Percentiles rank a stretch among this genome's conserved stretches.
Evolutionary conservation across 2,113 vertebrate genomes (phyloP).

Genomic region (Lepidothrix coronata): DNA sequence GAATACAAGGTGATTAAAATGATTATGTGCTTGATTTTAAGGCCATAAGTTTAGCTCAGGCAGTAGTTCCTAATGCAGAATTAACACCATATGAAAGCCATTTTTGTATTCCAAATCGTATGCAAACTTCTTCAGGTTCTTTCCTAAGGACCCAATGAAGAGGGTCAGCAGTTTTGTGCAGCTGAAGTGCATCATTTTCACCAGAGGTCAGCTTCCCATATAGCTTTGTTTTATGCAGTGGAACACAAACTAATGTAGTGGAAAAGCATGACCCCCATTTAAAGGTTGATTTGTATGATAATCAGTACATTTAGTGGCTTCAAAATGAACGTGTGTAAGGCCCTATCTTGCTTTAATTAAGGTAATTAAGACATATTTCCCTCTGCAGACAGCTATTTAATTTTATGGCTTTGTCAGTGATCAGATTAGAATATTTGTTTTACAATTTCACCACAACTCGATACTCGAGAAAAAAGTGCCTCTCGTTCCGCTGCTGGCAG

Average conservation of each 20-base stretch:
- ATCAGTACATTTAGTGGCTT: slow-evolving; percentile 45
- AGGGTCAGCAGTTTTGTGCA: neutral
- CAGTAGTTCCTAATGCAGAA: neutral
- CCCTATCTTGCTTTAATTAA: slow-evolving; percentile 67
- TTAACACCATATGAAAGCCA: neutral
- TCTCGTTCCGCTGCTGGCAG: neutral
- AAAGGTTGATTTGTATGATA: slow-evolving; percentile 65
- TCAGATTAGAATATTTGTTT: slow-evolving; percentile 60
- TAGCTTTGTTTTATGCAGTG: slow-evolving; percentile 30
- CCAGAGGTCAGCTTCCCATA: slow-evolving; percentile 32
- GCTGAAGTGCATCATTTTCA: slow-evolving; percentile 1
- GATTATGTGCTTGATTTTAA: neutral
- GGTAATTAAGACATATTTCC: slow-evolving; percentile 69
- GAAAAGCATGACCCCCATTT: slow-evolving; percentile 57
- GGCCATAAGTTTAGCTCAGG: neutral
- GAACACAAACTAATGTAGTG: slow-evolving; percentile 61
- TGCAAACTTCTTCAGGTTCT: neutral
- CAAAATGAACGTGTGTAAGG: slow-evolving; percentile 31
- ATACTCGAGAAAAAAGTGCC: neutral
- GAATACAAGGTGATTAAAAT: neutral
- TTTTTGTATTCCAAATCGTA: neutral
- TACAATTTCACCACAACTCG: slow-evolving; percentile 8
- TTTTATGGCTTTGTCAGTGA: slow-evolving; percentile 62
- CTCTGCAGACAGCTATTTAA: slow-evolving; percentile 62
- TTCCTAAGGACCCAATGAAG: slow-evolving; percentile 8